Evolutionary conservation across 2,113 vertebrate genomes (phyloP).

Genomic region (Pelecanus crispus): DNA sequence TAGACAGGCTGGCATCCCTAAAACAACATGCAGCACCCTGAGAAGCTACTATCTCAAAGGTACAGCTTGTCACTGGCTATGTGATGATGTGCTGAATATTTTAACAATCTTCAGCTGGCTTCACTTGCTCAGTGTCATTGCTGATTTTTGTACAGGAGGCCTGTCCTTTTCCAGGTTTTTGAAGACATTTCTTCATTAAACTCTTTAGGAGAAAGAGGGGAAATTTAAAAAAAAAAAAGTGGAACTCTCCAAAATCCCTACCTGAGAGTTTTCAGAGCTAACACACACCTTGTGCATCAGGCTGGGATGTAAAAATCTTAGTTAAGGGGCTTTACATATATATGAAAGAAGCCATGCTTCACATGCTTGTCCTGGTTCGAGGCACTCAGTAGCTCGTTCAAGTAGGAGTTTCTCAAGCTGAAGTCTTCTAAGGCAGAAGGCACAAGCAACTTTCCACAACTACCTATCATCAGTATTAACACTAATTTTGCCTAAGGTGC

Average conservation of each 20-base stretch:
- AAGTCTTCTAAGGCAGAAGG: background rate
- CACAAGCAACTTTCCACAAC: background rate
- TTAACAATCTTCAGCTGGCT: background rate
- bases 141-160: background rate
- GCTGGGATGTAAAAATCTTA: background rate
- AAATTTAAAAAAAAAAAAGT: background rate
- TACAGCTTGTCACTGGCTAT: rapidly evolving
- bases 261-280: background rate
- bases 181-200: background rate
- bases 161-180: background rate
- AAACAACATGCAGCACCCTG: background rate
- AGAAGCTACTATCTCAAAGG: background rate
- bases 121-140: background rate
- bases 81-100: background rate
- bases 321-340: background rate
- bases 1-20: background rate
- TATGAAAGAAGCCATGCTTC: no score
- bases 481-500: background rate
- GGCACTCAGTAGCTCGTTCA: background rate
- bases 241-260: background rate
- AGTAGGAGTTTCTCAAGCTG: background rate
- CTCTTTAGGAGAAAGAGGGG: background rate
- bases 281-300: background rate
- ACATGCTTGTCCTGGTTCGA: background rate
- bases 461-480: background rate